Evolutionary conservation across 2,888 invertebrate genomes (phyloP), one percentile per base, ranked within the genome.

Genomic region (Aphidius colemani): DNA sequence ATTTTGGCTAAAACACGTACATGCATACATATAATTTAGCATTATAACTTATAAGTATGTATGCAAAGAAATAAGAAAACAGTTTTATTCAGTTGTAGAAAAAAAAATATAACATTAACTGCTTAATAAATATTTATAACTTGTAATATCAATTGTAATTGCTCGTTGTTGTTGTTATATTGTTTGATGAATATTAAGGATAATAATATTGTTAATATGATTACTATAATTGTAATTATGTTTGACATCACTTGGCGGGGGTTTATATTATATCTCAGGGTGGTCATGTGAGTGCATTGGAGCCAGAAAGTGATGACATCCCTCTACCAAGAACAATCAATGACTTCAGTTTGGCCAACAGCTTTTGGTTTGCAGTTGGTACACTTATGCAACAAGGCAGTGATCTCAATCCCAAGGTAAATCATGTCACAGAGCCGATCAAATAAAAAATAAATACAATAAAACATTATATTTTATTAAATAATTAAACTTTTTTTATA

Each of bases 291-390:
- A 78, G 79, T 76, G 76, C 76, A 68, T 73, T 78, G 74, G 80
- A 81, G 68, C 74, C 78, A 68, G 79, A 80, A 69, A 79, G 74
- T 73, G 81, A 80, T 68, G 81, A 81, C 75, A 76, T 80, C 70
- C 75, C 75, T 51, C 74, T 78, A 67, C 79, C 73, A 70, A 75
- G 75, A 71, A 82, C 88, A 63, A 89, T 91, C 83, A 94, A 94
- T 84, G 92, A 92, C 80, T 95, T 95, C 83, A 91, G 90, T 63
- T 83, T 95, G 67, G 88, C 90, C 73, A 94, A 98, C 85, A 94
- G 95, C 72, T 93, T 98, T 84, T 97, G 96, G 96, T 97, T 97
- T 85, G 93, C 94, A 71, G 94, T 96, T 51, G 97, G 97, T 41
- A 96, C 96, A 40, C 90, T 98, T 75, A 89, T 98, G 87, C 92